phyloP scores from a whole-genome alignment of 2,797 vertebrate genomes.

The Anguilla anguilla region DNA sequence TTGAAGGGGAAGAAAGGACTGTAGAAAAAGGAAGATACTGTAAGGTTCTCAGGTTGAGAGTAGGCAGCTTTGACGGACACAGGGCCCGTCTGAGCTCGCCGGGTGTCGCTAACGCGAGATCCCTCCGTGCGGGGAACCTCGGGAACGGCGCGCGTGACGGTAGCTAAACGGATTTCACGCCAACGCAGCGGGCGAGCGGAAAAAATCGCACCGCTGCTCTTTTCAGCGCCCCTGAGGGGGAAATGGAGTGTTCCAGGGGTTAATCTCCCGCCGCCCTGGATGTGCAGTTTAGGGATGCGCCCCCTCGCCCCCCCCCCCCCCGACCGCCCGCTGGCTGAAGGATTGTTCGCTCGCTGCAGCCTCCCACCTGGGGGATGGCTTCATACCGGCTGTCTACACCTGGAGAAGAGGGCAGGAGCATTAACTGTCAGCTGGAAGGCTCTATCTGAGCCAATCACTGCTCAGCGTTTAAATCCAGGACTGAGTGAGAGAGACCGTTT shows the following conservation, averaged over 20 bases:
- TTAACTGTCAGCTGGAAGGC: constrained; percentile 51
- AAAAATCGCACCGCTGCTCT: constrained; percentile 28
- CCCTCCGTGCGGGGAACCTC: constrained; percentile 29
- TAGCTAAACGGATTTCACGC: constrained; percentile 52
- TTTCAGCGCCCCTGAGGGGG: constrained; percentile 37
- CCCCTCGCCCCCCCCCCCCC: constrained; percentile 36
- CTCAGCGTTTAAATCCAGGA: background rate
- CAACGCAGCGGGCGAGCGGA: constrained; percentile 40
- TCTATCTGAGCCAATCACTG: constrained; percentile 26
- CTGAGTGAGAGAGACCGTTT: background rate
- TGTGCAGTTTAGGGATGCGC: constrained; percentile 49
- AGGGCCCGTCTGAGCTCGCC: background rate
- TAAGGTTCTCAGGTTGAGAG: constrained; percentile 28
- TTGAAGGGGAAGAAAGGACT: background rate
- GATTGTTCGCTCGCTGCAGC: background rate
- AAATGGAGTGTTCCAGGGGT: constrained; percentile 54
- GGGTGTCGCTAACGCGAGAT: constrained; percentile 40
- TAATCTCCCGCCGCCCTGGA: constrained; percentile 24
- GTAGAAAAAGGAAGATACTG: constrained; percentile 18
- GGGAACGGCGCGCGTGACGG: constrained; percentile 38
- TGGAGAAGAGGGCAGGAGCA: constrained; percentile 53
- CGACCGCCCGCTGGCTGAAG: constrained; percentile 18
- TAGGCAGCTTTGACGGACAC: background rate
- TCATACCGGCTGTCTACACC: constrained; percentile 59
- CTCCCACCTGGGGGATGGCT: constrained; percentile 52